Conservation (phyloP, 1,140 invertebrate species). For the Eurosta solidaginis region DNA sequence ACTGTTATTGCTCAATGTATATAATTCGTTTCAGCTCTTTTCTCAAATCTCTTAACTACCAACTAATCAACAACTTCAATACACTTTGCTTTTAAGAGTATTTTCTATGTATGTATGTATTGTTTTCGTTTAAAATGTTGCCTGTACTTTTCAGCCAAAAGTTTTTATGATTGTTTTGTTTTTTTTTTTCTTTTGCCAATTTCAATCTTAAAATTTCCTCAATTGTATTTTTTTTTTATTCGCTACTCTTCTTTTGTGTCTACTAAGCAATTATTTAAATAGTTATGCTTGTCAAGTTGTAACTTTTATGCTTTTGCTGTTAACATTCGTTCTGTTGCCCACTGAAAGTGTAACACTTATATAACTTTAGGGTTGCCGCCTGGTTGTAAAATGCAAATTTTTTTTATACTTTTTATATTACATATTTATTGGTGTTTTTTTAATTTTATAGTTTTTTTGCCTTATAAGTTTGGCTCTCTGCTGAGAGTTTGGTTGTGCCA, state of each 20-base stretch:
- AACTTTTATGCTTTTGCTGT: not conserved
- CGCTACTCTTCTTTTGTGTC: not conserved
- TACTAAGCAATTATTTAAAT: not conserved
- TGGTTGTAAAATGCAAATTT: not conserved
- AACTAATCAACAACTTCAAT: too few species aligned
- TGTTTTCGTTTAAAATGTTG: not conserved
- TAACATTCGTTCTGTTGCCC: slow-evolving; percentile 19
- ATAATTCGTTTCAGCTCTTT: too few species aligned
- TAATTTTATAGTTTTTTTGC: not conserved
- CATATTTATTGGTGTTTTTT: not conserved
- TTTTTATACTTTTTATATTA: not conserved
- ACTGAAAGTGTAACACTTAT: too few species aligned
- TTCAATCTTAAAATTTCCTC: not conserved
- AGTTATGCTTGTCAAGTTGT: not conserved
- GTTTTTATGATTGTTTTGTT: not conserved
- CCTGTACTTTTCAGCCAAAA: not conserved
- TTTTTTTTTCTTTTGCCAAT: not conserved
- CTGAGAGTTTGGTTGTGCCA: too few species aligned
- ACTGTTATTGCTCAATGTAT: too few species aligned
- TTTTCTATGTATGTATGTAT: not conserved
- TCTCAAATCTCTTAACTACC: too few species aligned
- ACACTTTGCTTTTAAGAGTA: not conserved
- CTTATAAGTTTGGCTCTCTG: too few species aligned
- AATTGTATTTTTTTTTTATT: not conserved
- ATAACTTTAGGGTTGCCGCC: not conserved